Base-by-base conservation (phyloP, 2,888 invertebrate species). In the Anaspis maculata region DNA sequence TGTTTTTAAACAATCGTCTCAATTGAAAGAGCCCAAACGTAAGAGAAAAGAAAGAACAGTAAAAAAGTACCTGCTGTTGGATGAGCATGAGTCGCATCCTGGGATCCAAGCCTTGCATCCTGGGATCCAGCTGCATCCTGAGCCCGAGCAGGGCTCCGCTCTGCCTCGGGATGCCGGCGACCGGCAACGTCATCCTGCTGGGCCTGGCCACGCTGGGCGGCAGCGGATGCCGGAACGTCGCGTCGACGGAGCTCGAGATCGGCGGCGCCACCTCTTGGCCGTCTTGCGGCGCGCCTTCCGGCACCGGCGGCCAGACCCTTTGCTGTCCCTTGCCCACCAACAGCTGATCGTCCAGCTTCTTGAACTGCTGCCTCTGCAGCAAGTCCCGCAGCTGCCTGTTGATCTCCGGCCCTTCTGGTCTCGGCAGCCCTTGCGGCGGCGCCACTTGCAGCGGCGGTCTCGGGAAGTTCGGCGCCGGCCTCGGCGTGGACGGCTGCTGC, bases 321-420 rank as follows among this genome's bases (percentile, higher is more conserved):
- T 64, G 64, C 30, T 62, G 59, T 1, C 56, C 51, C 42, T 64
- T 62, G 4, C 59, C 63, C 2, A 62, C 60, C 25, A 60, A 37
- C 25, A 62, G 39, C 26, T 62, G 60, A 15, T 61, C 56, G 33
- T 74, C 74, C 44, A 74, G 60, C 48, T 77, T 74, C 49, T 76
- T 76, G 39, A 68, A 72, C 30, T 68, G 76, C 39, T 84, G 82
- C 51, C 84, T 69, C 58, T 88, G 87, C 33, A 90, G 68, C 42
- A 90, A 64, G 58, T 89, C 88, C 15, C 89, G 68, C 25, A 90
- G 68, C 54, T 91, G 90, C 3, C 83, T 71, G 54, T 83, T 83
- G 54, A 79, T 70, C 51, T 76, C 74, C 25, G 69, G 72, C 33
- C 68, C 70, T 29, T 67, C 40, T n/a, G 13, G 29, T 3, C 31